Evolutionary conservation across 2,888 invertebrate species (phyloP).

Genomic region (Ptychoptera contaminata): DNA sequence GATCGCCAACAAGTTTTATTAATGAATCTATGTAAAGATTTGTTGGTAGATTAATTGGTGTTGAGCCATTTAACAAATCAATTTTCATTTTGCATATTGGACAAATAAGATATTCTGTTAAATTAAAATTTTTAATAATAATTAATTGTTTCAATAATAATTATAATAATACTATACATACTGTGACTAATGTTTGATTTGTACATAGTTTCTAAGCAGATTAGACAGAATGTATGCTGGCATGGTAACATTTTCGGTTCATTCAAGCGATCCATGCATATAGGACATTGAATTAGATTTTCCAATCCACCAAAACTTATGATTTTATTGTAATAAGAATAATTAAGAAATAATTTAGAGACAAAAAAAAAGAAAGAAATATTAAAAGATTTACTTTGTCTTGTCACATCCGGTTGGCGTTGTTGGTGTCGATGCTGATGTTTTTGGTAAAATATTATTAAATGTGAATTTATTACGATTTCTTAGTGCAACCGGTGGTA

Average conservation of each 20-base stretch:
- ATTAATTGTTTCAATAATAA: conserved; percentile 4
- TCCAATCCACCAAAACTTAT: conserved; percentile 33
- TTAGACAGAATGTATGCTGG: conserved; percentile 48
- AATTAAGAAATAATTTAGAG: too few species aligned
- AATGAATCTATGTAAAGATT: conserved; percentile 51
- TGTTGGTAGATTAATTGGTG: conserved; percentile 41
- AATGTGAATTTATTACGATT: too few species aligned
- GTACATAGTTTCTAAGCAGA: conserved; percentile 38
- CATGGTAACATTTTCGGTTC: conserved; percentile 48
- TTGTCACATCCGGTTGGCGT: too few species aligned
- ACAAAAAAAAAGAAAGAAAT: too few species aligned
- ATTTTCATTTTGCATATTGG: conserved; percentile 41
- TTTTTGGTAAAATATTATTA: too few species aligned
- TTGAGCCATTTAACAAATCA: conserved; percentile 33
- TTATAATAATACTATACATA: neutral
- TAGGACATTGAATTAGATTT: conserved; percentile 42
- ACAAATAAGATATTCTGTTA: conserved; percentile 25
- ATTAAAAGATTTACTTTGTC: too few species aligned
- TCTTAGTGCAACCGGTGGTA: too few species aligned
- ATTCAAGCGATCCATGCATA: conserved; percentile 39
- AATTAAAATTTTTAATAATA: neutral
- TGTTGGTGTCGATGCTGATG: too few species aligned
- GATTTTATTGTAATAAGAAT: too few species aligned
- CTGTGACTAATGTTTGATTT: conserved; percentile 19
- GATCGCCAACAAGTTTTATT: conserved; percentile 34